Evolutionary conservation across 2,113 vertebrate species (phyloP).

Genomic region (Verasper variegatus): DNA sequence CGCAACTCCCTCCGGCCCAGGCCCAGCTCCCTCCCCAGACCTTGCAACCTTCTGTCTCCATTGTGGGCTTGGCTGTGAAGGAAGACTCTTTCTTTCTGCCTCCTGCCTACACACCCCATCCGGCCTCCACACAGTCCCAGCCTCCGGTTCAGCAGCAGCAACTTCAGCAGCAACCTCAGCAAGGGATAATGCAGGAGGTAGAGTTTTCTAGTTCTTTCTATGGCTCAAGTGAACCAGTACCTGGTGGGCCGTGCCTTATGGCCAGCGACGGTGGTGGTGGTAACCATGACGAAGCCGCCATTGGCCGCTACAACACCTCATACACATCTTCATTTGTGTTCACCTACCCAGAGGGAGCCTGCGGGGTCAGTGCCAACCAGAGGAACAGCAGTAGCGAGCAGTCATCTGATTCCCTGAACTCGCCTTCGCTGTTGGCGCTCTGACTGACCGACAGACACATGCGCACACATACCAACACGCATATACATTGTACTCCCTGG

Average conservation of each 20-base stretch:
- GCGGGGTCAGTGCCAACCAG: slow-evolving; percentile 91
- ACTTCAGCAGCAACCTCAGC: slow-evolving; percentile 74
- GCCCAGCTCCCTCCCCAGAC: slow-evolving; percentile 64
- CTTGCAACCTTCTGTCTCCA: slow-evolving; percentile 75
- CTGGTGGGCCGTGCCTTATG: slow-evolving; percentile 86
- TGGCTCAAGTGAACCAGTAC: slow-evolving; percentile 86
- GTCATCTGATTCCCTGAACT: slow-evolving; percentile 94
- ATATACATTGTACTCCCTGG: slow-evolving; percentile 49
- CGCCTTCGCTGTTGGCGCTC: slow-evolving; percentile 95
- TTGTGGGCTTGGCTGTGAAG: slow-evolving; percentile 85
- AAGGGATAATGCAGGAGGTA: slow-evolving; percentile 89
- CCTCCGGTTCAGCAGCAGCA: slow-evolving; percentile 76
- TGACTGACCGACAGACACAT: slow-evolving; percentile 82
- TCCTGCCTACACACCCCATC: slow-evolving; percentile 82
- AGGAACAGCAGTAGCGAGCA: slow-evolving; percentile 97
- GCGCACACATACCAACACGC: slow-evolving; percentile 51
- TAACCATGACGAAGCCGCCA: slow-evolving; percentile 81
- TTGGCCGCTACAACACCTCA: slow-evolving; percentile 90
- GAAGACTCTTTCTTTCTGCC: slow-evolving; percentile 90
- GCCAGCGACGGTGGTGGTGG: slow-evolving; percentile 78
- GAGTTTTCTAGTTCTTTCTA: slow-evolving; percentile 94
- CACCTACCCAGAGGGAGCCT: slow-evolving; percentile 99
- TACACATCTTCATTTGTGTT: slow-evolving; percentile 99
- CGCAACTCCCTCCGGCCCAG: slow-evolving; percentile 67
- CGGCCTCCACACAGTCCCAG: slow-evolving; percentile 79